phyloP scores from a whole-genome alignment of 2,797 vertebrate genomes.

The Pygocentrus nattereri region DNA sequence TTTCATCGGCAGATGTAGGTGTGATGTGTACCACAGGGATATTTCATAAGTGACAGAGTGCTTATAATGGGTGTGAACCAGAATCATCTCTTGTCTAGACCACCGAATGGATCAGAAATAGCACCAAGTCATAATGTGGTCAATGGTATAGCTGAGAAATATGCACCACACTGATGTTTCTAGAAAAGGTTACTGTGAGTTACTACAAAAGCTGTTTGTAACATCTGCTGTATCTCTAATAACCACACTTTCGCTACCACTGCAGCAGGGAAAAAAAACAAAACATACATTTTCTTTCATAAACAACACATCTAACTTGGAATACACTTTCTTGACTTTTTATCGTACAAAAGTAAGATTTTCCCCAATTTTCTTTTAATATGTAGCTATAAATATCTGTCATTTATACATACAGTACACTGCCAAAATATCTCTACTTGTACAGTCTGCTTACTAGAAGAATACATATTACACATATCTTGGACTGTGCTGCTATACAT shows the following conservation, averaged over 20 bases:
- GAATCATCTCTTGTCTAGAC: constrained; percentile 72
- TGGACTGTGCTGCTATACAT: constrained; percentile 71
- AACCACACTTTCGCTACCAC: constrained; percentile 63
- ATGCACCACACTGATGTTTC: constrained; percentile 69
- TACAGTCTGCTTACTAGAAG: constrained; percentile 70
- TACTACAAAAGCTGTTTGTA: constrained; percentile 62
- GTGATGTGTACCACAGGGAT: constrained; percentile 33
- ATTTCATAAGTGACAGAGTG: constrained; percentile 64
- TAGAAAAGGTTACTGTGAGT: constrained; percentile 51
- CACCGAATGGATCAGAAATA: constrained; percentile 79
- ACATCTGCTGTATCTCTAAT: constrained; percentile 66
- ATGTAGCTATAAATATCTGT: constrained; percentile 58
- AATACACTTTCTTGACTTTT: constrained; percentile 63
- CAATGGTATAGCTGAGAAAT: constrained; percentile 65
- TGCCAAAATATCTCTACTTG: constrained; percentile 70
- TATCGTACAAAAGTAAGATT: constrained; percentile 59
- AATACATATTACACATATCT: constrained; percentile 70
- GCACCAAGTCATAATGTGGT: constrained; percentile 81
- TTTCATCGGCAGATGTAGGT: constrained; percentile 32
- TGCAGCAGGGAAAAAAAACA: constrained; percentile 59
- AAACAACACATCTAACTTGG: constrained; percentile 61
- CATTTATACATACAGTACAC: constrained; percentile 59
- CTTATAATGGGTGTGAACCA: constrained; percentile 76
- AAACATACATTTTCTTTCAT: constrained; percentile 44
- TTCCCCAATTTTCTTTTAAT: constrained; percentile 40